phyloP scores from a whole-genome alignment of 2,113 vertebrate genomes.

The Edolisoma coerulescens region DNA sequence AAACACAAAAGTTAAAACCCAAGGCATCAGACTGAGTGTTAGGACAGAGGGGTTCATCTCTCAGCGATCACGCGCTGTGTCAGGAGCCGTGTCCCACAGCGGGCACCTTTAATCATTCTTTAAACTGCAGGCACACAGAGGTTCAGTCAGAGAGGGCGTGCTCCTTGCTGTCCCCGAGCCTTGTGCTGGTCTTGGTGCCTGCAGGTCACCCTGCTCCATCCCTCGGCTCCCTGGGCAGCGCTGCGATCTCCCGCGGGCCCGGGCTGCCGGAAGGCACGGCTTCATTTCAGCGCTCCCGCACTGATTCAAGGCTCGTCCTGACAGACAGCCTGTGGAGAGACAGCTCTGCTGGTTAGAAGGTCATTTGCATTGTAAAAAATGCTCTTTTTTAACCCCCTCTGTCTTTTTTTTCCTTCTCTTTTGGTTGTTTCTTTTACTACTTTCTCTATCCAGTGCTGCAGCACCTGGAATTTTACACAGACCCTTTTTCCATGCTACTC shows the following conservation, averaged over 20 bases:
- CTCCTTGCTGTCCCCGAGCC: neutral
- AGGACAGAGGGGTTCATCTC: neutral
- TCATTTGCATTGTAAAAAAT: neutral
- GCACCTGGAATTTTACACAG: neutral
- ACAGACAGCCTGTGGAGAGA: neutral
- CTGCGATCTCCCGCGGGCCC: neutral
- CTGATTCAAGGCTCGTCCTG: neutral
- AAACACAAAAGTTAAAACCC: no score
- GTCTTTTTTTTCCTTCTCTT: neutral
- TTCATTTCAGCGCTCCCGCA: neutral
- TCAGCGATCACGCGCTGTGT: accelerated
- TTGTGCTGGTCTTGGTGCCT: neutral
- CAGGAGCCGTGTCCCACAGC: accelerated
- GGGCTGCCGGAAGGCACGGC: neutral
- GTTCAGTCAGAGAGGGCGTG: neutral
- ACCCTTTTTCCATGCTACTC: neutral
- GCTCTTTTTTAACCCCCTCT: neutral
- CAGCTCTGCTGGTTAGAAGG: neutral
- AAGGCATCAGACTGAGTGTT: no score
- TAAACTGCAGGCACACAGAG: no score
- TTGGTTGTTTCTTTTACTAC: neutral
- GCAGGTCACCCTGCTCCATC: neutral
- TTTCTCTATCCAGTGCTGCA: neutral
- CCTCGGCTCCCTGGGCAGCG: neutral
- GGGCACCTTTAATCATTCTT: neutral